Conservation (phyloP, 2,797 vertebrate genomes). For the Lerista edwardsae region DNA sequence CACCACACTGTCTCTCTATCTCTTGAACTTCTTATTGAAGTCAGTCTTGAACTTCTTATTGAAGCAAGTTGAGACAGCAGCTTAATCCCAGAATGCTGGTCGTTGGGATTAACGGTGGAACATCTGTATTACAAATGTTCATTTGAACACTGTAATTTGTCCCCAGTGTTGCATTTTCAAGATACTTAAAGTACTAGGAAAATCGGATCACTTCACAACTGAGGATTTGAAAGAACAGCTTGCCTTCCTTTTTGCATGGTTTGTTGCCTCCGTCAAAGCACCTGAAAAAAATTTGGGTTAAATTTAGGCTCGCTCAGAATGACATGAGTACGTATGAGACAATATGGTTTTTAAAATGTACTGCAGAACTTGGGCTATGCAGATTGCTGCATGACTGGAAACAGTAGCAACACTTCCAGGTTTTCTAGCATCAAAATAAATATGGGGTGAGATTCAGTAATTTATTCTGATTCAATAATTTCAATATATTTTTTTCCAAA, state of each 20-base stretch:
- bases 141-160: background rate
- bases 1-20: too few species aligned
- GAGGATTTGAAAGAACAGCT: background rate
- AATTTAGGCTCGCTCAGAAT: conserved; percentile 11
- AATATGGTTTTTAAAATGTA: background rate
- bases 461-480: background rate
- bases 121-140: conserved; percentile 16
- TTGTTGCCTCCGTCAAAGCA: background rate
- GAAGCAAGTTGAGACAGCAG: background rate
- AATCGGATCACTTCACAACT: background rate
- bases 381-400: background rate
- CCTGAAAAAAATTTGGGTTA: background rate
- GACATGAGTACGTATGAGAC: background rate
- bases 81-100: background rate
- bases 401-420: background rate
- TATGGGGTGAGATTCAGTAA: background rate
- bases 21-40: too few species aligned
- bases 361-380: background rate
- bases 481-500: too few species aligned
- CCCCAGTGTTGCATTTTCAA: background rate
- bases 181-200: background rate
- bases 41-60: too few species aligned
- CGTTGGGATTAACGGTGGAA: conserved; percentile 31
- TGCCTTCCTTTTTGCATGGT: background rate
- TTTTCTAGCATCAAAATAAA: background rate